These are phyloP conservation scores for Mastigias papua DNA, from an alignment of 30 jellyfish, hydroid and myxozoan genomes.

Conservation along the genomic window DNA sequence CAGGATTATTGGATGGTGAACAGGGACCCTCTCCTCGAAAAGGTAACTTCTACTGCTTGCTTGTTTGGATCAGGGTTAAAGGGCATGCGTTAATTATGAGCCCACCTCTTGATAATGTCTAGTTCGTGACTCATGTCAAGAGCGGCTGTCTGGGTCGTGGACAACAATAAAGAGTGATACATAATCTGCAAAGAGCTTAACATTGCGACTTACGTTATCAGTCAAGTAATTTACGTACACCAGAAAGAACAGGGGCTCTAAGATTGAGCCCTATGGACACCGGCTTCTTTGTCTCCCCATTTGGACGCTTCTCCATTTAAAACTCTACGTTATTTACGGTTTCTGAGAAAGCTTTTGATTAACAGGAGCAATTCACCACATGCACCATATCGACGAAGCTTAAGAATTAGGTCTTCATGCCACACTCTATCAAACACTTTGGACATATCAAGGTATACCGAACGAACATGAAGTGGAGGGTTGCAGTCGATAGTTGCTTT, in stretches of 20 bases:
- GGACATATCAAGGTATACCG: not conserved
- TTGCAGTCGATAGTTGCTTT: conserved; percentile 4
- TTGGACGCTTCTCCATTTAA: not conserved
- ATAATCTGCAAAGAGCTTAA: conserved; percentile 8
- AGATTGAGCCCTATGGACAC: conserved; percentile 11
- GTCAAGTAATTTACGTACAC: not conserved
- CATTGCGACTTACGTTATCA: not conserved
- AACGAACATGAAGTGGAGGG: not conserved
- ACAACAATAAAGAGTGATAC: conserved; percentile 7
- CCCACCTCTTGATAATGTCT: conserved; percentile 26
- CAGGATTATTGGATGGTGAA: conserved; percentile 8
- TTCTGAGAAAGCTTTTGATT: not conserved
- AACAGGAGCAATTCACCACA: not conserved
- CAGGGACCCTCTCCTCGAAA: conserved; percentile 9
- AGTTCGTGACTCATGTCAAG: conserved; percentile 30
- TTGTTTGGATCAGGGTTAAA: conserved; percentile 20
- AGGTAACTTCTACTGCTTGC: conserved; percentile 37
- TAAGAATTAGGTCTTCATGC: not conserved
- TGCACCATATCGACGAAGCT: conserved; percentile 8
- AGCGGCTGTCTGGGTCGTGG: conserved; percentile 7
- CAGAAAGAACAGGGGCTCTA: not conserved
- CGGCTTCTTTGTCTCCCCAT: not conserved
- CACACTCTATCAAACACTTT: not conserved
- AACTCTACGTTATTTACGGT: conserved; percentile 2
- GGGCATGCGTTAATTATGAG: conserved; percentile 40